Evolutionary conservation across 2,113 vertebrate genomes (phyloP).

Genomic region (Mustela lutreola): DNA sequence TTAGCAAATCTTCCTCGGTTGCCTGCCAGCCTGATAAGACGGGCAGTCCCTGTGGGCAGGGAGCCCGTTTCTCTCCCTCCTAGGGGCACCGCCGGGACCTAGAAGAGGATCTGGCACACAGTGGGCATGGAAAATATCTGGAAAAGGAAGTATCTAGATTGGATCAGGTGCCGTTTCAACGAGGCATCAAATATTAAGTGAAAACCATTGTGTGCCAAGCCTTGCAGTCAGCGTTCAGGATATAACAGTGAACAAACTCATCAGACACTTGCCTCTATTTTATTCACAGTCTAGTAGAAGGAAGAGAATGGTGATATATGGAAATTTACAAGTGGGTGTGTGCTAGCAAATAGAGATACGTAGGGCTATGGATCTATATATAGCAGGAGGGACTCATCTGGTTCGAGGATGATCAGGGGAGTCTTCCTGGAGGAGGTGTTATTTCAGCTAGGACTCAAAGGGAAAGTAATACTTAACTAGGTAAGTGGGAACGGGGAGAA

Average conservation of each 20-base stretch:
- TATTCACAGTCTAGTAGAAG: not conserved
- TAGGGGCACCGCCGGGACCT: not conserved
- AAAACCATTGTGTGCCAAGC: not conserved
- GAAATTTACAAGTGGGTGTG: not conserved
- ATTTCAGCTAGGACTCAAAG: not conserved
- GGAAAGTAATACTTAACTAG: not conserved
- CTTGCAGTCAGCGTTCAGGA: not conserved
- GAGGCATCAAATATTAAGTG: not conserved
- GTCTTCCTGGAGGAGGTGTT: conserved; percentile 21
- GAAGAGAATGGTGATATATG: not conserved
- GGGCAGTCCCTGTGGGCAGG: not conserved
- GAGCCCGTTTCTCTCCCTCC: not conserved
- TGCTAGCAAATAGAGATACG: not conserved
- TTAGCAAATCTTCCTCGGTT: not conserved
- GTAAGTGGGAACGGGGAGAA: not conserved
- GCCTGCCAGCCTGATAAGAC: not conserved
- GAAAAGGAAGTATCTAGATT: not conserved
- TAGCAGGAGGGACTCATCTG: not conserved
- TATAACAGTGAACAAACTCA: not conserved
- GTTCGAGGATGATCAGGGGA: not conserved
- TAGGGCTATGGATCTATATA: not conserved
- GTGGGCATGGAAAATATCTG: not conserved
- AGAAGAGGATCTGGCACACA: not conserved
- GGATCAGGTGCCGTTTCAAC: not conserved
- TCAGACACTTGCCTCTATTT: not conserved